Evolutionary conservation across 2,888 invertebrate species (phyloP), one percentile per base, ranked within the genome.

Genomic region (Digitonthophagus gazella): DNA sequence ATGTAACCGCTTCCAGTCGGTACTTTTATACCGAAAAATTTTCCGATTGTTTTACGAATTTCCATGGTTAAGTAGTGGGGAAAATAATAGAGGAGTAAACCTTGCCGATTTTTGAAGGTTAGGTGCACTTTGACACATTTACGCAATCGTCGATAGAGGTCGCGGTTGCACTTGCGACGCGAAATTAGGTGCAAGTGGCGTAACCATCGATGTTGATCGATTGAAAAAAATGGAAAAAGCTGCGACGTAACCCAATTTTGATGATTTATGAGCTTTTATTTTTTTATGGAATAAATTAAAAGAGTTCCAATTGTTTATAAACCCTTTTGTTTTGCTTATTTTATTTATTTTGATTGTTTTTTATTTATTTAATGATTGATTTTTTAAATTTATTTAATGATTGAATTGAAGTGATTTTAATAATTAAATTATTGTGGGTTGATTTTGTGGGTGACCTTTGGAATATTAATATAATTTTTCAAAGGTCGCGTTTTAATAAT

Each of bases 401-500:
- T n/a, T n/a, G n/a, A n/a, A n/a, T n/a, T n/a, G n/a, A n/a, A n/a
- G n/a, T n/a, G n/a, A n/a, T n/a, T n/a, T n/a, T n/a, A n/a, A n/a
- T n/a, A n/a, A n/a, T n/a, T n/a, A n/a, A n/a, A n/a, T n/a, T n/a
- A n/a, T n/a, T n/a, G n/a, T n/a, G n/a, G n/a, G n/a, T n/a, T n/a
- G n/a, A 44, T 44, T 44, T 44, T 8, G 28, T 44, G 11, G 28
- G 28, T 44, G 28, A 44, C 28, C 28, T 44, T 44, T 44, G n/a
- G n/a, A n/a, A 44, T 8, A 44, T 44, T 44, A 8, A 44, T 44
- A 8, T 44, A 44, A 44, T 44, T 44, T 8, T 11, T 61, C 16
- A 61, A 61, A 61, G 61, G 61, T 61, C 61, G 6, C 5, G 5
- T 61, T 61, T n/a, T 19, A 18, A 22, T 58, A n/a, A 66, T 66